Base-by-base conservation (phyloP, 64 coral and sea anemone genomes). In the Stichodactyla helianthus region DNA sequence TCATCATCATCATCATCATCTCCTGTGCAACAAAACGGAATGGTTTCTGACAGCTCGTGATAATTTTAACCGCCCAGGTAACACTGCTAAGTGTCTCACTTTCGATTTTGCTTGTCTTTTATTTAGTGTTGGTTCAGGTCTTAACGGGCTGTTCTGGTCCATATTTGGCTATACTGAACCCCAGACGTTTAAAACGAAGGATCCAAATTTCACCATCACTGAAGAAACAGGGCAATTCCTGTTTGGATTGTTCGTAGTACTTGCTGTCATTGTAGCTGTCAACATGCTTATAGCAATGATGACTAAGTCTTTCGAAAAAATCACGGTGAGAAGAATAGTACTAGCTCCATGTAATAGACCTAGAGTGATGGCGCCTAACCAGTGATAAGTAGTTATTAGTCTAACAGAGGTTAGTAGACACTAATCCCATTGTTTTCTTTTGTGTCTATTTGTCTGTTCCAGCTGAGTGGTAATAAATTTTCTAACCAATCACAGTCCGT, bases 201-300 rank as follows among this genome's bases (percentile, higher is more conserved):
- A 86, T 53, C 53, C 84, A 11, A 86, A 89, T 54, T 93, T 93
- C 64, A 60, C 74, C 6, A 93, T 93, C 13, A 93, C 92, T 51
- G 63, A 54, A 27, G 77, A 86, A 74, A 93, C 92, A 6, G 92
- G 92, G 7, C 71, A 79, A 23, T 68, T 83, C 31, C 28, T 93
- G 18, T 93, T 93, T 89, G 92, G 88, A 54, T 74, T 93, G 10
- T 93, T 89, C 54, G 88, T 89, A 52, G 58, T 93, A 22, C 84
- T 93, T 16, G 87, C 88, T 26, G 92, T 89, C 7, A 82, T 93
- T 13, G 88, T 93, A 0, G 92, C 92, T 15, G 31, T 93, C 4
- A 93, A 93, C 18, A 93, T 93, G 92, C 70, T 93, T 59, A 93
- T 93, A 67, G 92, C 92, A 15, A 93, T 93, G 92, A 93, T 93